Percentiles rank a stretch among this genome's conserved stretches.
Conservation (phyloP, 2,113 vertebrate genomes). For the Rafetus swinhoei region DNA sequence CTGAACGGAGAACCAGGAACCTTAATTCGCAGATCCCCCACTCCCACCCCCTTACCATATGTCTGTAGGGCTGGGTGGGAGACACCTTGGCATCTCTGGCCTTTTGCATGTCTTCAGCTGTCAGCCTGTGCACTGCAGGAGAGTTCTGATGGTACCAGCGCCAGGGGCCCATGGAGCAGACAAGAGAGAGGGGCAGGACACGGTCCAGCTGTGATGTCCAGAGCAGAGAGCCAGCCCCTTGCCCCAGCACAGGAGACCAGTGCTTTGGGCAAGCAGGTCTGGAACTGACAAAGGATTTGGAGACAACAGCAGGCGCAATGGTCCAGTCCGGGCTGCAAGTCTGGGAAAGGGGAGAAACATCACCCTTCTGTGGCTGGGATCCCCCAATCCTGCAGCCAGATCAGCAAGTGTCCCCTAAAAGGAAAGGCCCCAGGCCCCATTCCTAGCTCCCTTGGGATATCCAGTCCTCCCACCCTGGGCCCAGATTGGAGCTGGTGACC, state of each 20-base stretch:
- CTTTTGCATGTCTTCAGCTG: neutral
- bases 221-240: neutral
- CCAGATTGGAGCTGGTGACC: neutral
- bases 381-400: neutral
- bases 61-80: neutral
- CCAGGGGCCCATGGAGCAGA: neutral
- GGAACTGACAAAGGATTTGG: neutral
- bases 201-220: neutral
- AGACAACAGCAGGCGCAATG: neutral
- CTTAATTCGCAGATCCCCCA: neutral
- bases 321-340: neutral
- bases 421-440: neutral
- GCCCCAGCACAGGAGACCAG: neutral
- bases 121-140: neutral
- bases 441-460: neutral
- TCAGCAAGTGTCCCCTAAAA: neutral
- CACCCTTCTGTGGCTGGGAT: neutral
- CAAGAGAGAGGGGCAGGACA: neutral
- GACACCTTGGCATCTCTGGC: neutral
- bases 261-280: neutral
- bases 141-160: neutral
- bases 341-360: neutral
- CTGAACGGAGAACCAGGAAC: neutral
- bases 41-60: neutral
- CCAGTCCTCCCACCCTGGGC: neutral